Conservation (phyloP, 2,797 vertebrate species). For the Tiaroga cobitis region DNA sequence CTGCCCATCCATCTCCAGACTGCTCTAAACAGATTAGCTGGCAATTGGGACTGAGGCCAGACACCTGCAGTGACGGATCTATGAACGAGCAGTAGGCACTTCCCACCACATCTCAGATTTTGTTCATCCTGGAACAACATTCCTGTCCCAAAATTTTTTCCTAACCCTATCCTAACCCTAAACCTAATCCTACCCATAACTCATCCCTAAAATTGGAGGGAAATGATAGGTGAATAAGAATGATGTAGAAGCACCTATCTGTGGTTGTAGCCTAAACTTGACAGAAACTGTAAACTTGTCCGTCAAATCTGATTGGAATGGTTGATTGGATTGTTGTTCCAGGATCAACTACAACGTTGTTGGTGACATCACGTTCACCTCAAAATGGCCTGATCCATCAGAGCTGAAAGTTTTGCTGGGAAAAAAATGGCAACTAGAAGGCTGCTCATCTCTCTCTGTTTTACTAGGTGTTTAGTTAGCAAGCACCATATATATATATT, state of each 20-base stretch:
- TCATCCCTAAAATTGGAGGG: not conserved
- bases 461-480: not conserved
- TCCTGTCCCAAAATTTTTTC: not conserved
- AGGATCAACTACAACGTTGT: not conserved
- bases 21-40: slow-evolving; percentile 32
- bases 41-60: slow-evolving; percentile 33
- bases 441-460: not conserved
- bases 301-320: not conserved
- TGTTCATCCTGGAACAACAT: not conserved
- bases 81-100: slow-evolving; percentile 15
- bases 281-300: not conserved
- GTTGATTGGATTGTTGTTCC: not conserved
- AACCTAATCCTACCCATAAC: not conserved
- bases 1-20: slow-evolving; percentile 42
- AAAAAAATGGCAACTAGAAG: not conserved
- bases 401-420: not conserved
- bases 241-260: not conserved
- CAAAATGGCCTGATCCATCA: not conserved
- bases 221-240: not conserved
- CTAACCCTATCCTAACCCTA: not conserved
- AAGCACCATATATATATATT: not conserved
- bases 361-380: not conserved
- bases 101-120: slow-evolving; percentile 13
- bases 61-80: slow-evolving; percentile 31
- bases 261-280: not conserved